These are phyloP conservation scores for Mionectes macconnelli DNA, from an alignment of 2,113 vertebrate species.

Conservation along the genomic window DNA sequence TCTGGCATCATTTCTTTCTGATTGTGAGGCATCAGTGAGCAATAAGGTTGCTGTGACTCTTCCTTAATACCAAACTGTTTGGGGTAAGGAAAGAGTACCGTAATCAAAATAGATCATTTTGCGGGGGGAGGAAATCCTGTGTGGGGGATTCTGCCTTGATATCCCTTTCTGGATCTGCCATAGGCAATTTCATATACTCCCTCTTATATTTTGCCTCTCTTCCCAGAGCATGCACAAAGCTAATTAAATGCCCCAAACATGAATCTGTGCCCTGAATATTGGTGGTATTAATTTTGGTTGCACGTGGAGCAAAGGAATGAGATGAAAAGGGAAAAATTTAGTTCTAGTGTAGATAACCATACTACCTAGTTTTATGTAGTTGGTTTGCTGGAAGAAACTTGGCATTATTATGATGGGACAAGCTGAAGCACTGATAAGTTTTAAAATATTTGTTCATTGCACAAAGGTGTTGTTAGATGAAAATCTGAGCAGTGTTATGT, in stretches of 20 bases:
- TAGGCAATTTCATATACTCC: background rate
- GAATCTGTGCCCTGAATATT: background rate
- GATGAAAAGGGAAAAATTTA: background rate
- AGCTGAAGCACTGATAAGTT: background rate
- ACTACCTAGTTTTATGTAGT: background rate
- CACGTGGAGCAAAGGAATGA: background rate
- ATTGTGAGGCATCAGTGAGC: background rate
- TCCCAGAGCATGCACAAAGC: background rate
- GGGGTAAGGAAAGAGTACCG: background rate
- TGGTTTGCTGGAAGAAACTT: background rate
- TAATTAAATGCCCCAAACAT: background rate
- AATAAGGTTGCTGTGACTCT: background rate
- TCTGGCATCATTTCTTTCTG: background rate
- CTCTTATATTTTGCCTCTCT: background rate
- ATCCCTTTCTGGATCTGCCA: background rate
- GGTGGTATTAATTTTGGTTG: background rate
- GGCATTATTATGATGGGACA: background rate
- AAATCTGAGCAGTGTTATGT: background rate
- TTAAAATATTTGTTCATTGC: background rate
- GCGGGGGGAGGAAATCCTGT: accelerated
- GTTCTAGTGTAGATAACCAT: background rate
- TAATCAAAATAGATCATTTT: background rate
- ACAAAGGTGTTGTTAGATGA: background rate
- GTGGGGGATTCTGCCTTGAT: background rate
- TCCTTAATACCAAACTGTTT: background rate